These are phyloP conservation scores for Notothenia rossii DNA, from an alignment of 2,113 vertebrate genomes.

Conservation along the genomic window DNA sequence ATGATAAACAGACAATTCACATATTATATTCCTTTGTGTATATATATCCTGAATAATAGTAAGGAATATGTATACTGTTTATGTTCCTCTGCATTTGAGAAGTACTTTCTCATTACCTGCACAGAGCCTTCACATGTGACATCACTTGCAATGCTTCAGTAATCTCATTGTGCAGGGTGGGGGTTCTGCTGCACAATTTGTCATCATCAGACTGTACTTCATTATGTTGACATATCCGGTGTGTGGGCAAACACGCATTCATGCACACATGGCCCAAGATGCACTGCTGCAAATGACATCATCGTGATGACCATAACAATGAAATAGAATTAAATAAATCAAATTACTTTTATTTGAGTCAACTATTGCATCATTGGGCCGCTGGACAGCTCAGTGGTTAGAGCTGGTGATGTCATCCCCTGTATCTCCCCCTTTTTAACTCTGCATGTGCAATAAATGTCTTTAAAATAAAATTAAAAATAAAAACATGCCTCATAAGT, in stretches of 20 bases:
- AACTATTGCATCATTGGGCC: neutral
- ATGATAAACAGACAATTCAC: too few relatives aligned
- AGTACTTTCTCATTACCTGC: constrained; percentile 32
- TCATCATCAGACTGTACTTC: constrained; percentile 55
- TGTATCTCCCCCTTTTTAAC: too few relatives aligned
- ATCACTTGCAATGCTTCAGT: constrained; percentile 60
- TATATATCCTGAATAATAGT: too few relatives aligned
- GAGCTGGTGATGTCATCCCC: too few relatives aligned
- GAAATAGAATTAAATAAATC: constrained; percentile 6
- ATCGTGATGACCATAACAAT: constrained; percentile 3
- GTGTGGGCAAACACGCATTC: constrained; percentile 19
- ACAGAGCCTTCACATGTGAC: constrained; percentile 42
- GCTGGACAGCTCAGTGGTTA: too few relatives aligned
- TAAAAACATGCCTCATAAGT: too few relatives aligned
- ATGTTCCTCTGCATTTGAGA: neutral
- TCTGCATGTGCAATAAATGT: too few relatives aligned
- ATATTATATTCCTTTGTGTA: too few relatives aligned
- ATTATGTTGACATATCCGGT: constrained; percentile 64
- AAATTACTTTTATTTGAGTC: constrained; percentile 2
- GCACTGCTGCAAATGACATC: constrained; percentile 22
- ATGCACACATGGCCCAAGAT: neutral
- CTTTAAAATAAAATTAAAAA: too few relatives aligned
- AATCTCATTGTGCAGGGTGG: constrained; percentile 61
- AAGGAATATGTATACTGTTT: neutral
- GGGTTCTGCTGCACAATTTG: constrained; percentile 44